phyloP scores from a whole-genome alignment of 2,113 vertebrate genomes.

The Gnathonemus echidnorhynchus region DNA sequence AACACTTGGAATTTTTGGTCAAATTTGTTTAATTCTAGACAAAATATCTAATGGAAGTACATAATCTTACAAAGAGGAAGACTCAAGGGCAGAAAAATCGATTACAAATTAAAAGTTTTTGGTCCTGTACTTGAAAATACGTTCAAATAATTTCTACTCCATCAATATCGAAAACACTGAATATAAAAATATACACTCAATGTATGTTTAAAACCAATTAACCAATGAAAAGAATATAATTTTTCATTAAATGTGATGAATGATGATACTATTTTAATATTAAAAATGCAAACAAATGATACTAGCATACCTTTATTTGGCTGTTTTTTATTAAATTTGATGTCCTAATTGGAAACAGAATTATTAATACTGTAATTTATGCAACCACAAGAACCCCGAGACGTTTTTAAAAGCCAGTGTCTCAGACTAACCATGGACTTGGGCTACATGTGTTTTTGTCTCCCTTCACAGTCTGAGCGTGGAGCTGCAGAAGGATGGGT shows the following conservation, averaged over 20 bases:
- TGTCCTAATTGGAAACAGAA: background rate
- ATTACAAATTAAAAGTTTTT: background rate
- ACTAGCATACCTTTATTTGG: background rate
- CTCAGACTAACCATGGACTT: background rate
- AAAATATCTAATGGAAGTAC: background rate
- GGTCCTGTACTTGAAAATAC: background rate
- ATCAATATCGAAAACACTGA: background rate
- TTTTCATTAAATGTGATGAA: background rate
- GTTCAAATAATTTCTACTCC: background rate
- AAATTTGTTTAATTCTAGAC: background rate
- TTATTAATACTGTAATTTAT: background rate
- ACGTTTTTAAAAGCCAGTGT: background rate
- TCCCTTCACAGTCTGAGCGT: slow-evolving; percentile 3
- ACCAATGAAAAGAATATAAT: background rate
- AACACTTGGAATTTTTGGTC: background rate
- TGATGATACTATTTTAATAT: background rate
- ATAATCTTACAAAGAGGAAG: background rate
- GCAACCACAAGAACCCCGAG: background rate
- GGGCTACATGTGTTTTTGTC: background rate
- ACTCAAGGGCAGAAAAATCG: background rate
- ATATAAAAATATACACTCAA: background rate
- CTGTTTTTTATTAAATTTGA: background rate
- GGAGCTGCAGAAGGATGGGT: background rate
- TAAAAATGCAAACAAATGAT: background rate
- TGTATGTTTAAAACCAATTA: background rate